Evolutionary conservation across 1,140 invertebrate species (phyloP).

Genomic region (Drosophila guanche): DNA sequence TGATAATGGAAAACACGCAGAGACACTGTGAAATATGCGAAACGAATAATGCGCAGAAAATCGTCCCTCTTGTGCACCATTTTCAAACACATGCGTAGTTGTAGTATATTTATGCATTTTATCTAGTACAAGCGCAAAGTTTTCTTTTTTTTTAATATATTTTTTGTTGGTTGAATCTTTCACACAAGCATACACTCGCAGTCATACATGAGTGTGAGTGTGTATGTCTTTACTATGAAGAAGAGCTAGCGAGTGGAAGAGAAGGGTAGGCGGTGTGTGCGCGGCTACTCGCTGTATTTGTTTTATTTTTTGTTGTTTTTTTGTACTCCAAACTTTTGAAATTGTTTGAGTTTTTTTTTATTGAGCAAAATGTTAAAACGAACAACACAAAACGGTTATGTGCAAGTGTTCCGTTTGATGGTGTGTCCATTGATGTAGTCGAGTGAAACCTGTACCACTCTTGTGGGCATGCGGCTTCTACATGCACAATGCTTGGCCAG

Average conservation of each 20-base stretch:
- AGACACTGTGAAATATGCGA: constrained; percentile 69
- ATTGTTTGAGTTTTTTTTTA: constrained; percentile 14
- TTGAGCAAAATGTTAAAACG: constrained; percentile 11
- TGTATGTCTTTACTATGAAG: neutral
- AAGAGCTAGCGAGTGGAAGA: constrained; percentile 28
- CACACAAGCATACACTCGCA: constrained; percentile 8
- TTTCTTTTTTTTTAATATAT: constrained; percentile 42
- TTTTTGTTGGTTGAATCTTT: constrained; percentile 34
- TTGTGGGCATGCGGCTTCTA: no score
- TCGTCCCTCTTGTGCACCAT: constrained; percentile 13
- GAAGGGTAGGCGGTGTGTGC: constrained; percentile 32
- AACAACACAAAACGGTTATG: no score
- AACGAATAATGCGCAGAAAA: constrained; percentile 48
- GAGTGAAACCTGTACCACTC: no score
- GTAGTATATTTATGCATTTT: constrained; percentile 49
- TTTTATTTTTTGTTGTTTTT: constrained; percentile 47
- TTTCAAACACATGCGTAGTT: constrained; percentile 58
- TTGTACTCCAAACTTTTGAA: neutral
- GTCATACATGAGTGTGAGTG: constrained; percentile 5
- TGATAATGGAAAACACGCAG: constrained; percentile 64
- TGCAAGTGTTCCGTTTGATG: no score
- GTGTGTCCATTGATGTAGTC: no score
- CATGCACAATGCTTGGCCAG: constrained; percentile 9
- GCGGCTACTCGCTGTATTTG: constrained; percentile 61
- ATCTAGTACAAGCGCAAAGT: constrained; percentile 45